phyloP scores from a whole-genome alignment of 2,888 invertebrate genomes.

The Drosophila leonis region DNA sequence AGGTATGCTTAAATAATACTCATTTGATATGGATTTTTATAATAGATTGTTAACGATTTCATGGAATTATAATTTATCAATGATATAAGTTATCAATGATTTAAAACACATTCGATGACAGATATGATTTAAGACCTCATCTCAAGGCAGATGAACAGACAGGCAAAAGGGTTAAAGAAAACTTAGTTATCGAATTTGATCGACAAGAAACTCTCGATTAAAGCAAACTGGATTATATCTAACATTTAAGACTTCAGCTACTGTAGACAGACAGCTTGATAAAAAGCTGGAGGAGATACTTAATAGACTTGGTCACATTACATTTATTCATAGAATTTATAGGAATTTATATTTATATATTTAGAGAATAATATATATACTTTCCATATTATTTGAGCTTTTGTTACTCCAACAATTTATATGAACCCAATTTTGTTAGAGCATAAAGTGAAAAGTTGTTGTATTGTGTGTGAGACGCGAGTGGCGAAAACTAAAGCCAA shows the following conservation, averaged over 20 bases:
- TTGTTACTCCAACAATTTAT: not conserved
- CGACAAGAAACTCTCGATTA: not conserved
- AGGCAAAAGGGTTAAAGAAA: not conserved
- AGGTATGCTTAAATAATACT: no score
- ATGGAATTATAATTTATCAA: not conserved
- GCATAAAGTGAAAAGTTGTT: conserved; percentile 18
- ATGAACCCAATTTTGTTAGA: conserved; percentile 3
- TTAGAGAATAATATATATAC: not conserved
- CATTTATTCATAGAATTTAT: not conserved
- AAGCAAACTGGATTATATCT: not conserved
- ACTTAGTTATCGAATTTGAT: not conserved
- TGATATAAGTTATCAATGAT: not conserved
- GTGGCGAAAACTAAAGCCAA: conserved; percentile 41
- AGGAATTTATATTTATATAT: not conserved
- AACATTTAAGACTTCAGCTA: not conserved
- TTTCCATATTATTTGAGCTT: not conserved
- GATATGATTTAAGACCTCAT: not conserved
- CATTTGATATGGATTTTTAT: no score
- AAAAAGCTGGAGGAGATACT: not conserved
- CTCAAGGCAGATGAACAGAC: not conserved
- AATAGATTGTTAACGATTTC: no score
- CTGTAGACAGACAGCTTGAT: no score
- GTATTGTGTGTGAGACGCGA: conserved; percentile 4
- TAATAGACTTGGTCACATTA: not conserved
- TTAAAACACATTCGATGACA: not conserved